Percentiles rank a stretch among this genome's conserved stretches.
phyloP scores from a whole-genome alignment of 1,140 invertebrate species.

The Triops longicaudatus region DNA sequence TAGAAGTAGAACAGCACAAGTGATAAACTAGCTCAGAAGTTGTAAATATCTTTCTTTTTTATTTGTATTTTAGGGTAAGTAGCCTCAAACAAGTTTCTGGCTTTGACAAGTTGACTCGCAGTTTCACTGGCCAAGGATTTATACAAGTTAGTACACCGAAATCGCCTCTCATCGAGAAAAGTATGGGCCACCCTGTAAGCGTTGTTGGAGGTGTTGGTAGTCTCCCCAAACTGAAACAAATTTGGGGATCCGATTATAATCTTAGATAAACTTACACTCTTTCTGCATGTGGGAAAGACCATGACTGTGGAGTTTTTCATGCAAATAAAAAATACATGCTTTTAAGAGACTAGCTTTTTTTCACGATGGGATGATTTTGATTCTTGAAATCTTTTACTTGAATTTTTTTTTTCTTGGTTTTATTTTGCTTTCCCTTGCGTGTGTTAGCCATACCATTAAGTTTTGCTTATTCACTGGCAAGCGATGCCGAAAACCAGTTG shows the following conservation, averaged over 20 bases:
- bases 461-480: background rate
- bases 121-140: background rate
- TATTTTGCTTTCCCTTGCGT: background rate
- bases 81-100: background rate
- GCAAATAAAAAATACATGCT: background rate
- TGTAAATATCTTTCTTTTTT: background rate
- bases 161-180: background rate
- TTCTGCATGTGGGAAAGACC: background rate
- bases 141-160: background rate
- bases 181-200: background rate
- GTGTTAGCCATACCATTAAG: background rate
- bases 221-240: background rate
- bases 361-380: background rate
- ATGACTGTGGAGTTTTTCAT: background rate
- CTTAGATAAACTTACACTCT: background rate
- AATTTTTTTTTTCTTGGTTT: no score
- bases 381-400: background rate
- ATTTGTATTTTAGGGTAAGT: background rate
- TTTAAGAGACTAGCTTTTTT: background rate
- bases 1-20: background rate
- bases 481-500: background rate
- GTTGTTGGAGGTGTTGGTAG: background rate
- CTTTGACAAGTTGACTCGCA: slow-evolving; percentile 2
- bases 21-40: background rate
- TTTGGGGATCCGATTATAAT: background rate